These are phyloP conservation scores for Plemyria rubiginata DNA, from an alignment of 2,888 invertebrate genomes.

Conservation along the genomic window DNA sequence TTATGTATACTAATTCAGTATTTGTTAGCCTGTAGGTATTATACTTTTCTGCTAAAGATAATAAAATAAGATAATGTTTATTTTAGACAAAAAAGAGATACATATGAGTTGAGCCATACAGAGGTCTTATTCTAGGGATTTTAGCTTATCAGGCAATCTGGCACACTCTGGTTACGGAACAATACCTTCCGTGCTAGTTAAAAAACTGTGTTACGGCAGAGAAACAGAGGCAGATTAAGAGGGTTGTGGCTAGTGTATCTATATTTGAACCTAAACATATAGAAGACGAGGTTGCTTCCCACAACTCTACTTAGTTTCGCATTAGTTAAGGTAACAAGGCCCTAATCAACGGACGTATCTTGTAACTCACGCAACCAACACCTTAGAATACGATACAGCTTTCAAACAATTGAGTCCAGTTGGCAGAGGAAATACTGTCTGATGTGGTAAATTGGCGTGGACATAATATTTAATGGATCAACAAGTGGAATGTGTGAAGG, in stretches of 20 bases:
- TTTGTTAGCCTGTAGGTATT: background rate
- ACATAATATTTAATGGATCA: slow-evolving; percentile 35
- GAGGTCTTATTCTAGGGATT: too few species aligned
- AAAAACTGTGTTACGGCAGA: too few species aligned
- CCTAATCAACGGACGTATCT: slow-evolving; percentile 30
- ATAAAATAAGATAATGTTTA: too few species aligned
- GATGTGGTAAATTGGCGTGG: slow-evolving; percentile 63
- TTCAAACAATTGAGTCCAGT: slow-evolving; percentile 49
- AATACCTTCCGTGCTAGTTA: too few species aligned
- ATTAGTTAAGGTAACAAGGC: slow-evolving; percentile 21
- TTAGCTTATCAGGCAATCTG: too few species aligned
- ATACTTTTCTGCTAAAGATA: too few species aligned
- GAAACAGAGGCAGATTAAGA: background rate
- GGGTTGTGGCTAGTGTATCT: background rate
- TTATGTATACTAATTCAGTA: background rate
- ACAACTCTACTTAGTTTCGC: slow-evolving; percentile 17
- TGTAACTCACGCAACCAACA: slow-evolving; percentile 25
- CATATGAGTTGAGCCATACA: too few species aligned
- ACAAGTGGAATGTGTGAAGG: slow-evolving; percentile 18
- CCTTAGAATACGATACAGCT: slow-evolving; percentile 31
- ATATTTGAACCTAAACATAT: background rate
- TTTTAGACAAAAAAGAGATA: too few species aligned
- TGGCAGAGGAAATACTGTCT: slow-evolving; percentile 70
- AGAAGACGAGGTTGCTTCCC: slow-evolving; percentile 12
- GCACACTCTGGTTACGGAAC: too few species aligned